Evolutionary conservation across 2,888 invertebrate genomes (phyloP), one percentile per base, ranked within the genome.

Genomic region (Lochmaea capreae): DNA sequence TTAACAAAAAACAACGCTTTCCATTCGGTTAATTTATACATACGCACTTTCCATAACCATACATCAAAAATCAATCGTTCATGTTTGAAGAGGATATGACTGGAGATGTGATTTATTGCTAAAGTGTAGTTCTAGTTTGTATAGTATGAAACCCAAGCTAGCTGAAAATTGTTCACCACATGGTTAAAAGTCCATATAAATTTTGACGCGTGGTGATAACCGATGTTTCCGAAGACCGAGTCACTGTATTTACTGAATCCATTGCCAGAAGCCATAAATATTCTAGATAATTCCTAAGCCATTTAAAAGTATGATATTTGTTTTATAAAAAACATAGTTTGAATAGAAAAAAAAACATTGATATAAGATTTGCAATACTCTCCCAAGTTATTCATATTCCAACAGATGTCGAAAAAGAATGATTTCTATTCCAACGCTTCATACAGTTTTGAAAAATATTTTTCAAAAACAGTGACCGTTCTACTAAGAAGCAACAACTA

Each of bases 111-210:
- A 57, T 57, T 57, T 57, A 57, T 57, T 1, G 46, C 9, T 18
- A 22, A 1, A 18, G 1, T 57, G 57, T 57, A 18, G 10, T 22
- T 57, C 16, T 57, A 18, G 57, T 57, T 22, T 57, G 57, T 57
- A 57, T 57, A 57, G 22, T 57, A 18, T 22, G 22, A 16, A 18
- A 18, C 57, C 22, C 9, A 22, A 57, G 2, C 6, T 11, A 5
- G 16, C 57, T 11, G 57, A 57, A 18, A 57, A 57, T 57, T 18
- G 57, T 57, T 57, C 11, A 57, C 57, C 57, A 18, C 57, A 18
- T 57, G 57, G 57, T 18, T 57, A 4, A 22, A 58, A 58, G 12
- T 49, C n/a, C 22, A 22, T 58, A 22, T 26, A 26, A 58, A 26
- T 22, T 58, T 58, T 22, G 57, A 18, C 16, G 57, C 18, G 18